A percentile compares a stretch with the other conserved stretches of the same genome.
These are phyloP conservation scores for Cylas formicarius DNA, from an alignment of 1,140 invertebrate species.

Conservation along the genomic window DNA sequence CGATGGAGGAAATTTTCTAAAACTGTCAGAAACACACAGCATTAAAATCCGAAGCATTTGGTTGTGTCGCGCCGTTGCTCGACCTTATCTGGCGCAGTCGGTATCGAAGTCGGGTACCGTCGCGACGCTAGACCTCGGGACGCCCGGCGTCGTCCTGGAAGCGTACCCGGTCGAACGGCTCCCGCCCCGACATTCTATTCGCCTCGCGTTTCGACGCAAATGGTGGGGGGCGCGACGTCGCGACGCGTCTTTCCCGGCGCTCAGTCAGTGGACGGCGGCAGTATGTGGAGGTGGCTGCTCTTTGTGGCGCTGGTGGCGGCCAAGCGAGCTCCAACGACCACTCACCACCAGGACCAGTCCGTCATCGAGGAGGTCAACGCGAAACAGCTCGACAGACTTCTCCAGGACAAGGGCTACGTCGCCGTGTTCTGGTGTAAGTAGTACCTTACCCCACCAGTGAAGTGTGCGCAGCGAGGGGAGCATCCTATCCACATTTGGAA, in stretches of 20 bases:
- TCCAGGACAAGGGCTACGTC: constrained; percentile 86
- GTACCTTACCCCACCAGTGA: neutral
- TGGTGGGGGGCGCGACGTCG: constrained; percentile 27
- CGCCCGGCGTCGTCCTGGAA: too few relatives aligned
- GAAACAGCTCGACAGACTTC: constrained; percentile 80
- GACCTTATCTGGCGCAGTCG: too few relatives aligned
- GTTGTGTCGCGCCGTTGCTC: too few relatives aligned
- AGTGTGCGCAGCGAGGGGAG: constrained; percentile 5
- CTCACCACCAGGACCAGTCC: constrained; percentile 52
- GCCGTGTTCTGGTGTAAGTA: constrained; percentile 95
- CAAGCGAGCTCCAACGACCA: constrained; percentile 39
- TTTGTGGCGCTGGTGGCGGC: constrained; percentile 45
- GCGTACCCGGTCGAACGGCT: too few relatives aligned
- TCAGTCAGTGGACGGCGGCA: constrained; percentile 38
- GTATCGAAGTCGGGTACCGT: too few relatives aligned
- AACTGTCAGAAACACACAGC: too few relatives aligned
- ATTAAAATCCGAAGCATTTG: too few relatives aligned
- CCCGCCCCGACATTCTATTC: too few relatives aligned
- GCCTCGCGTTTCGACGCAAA: too few relatives aligned
- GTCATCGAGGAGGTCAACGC: constrained; percentile 87
- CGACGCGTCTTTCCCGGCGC: constrained; percentile 31
- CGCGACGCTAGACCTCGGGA: too few relatives aligned
- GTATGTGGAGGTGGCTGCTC: constrained; percentile 50
- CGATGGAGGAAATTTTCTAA: too few relatives aligned
- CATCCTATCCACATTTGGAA: constrained; percentile 17